Evolutionary conservation across 2,888 invertebrate genomes (phyloP).

Genomic region (Panopea generosa): DNA sequence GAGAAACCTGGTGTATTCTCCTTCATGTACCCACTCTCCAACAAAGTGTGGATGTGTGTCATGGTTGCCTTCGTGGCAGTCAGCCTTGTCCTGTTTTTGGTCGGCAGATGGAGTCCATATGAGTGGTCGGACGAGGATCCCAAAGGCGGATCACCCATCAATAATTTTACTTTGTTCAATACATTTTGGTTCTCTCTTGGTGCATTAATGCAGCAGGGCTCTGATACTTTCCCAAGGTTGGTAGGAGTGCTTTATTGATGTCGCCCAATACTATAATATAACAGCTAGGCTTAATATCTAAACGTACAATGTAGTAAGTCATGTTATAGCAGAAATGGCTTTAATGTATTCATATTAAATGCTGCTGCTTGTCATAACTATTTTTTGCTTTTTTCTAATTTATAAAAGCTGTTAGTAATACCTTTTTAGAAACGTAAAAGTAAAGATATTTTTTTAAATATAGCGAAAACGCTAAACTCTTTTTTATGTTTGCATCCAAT

Average conservation of each 20-base stretch:
- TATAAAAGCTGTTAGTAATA: no score
- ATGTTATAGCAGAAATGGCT: no score
- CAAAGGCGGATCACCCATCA: constrained; percentile 67
- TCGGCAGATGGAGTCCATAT: constrained; percentile 98
- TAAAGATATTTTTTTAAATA: no score
- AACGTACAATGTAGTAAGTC: no score
- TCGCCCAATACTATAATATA: neutral
- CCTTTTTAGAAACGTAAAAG: no score
- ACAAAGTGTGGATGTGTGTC: constrained; percentile 93
- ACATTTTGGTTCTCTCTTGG: constrained; percentile 99
- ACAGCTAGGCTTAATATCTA: no score
- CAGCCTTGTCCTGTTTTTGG: constrained; percentile 98
- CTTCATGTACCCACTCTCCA: constrained; percentile 97
- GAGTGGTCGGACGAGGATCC: constrained; percentile 90
- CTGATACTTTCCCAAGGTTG: constrained; percentile 97
- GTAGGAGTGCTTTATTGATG: constrained; percentile 51
- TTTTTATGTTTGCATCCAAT: no score
- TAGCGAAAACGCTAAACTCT: no score
- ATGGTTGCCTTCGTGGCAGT: constrained; percentile 97
- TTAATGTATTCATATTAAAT: no score
- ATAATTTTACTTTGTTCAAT: constrained; percentile 94
- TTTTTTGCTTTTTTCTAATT: no score
- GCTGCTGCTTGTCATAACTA: no score
- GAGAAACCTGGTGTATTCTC: constrained; percentile 98
- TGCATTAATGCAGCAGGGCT: constrained; percentile 99